Base-by-base conservation (phyloP, 2,888 invertebrate species). In the Epirrhoe tristata region DNA sequence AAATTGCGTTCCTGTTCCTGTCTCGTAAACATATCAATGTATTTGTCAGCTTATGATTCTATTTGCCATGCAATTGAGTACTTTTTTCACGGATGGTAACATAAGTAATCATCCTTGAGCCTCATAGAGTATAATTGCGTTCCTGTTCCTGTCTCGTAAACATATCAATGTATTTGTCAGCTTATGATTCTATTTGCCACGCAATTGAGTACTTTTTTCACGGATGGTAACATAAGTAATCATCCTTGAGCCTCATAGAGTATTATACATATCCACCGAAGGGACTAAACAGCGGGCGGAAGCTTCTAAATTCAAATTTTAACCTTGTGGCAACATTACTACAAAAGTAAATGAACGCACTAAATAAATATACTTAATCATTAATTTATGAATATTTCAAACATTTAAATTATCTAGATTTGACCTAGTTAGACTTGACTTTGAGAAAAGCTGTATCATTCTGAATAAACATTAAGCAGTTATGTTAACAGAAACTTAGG, bases 381-480 rank as follows among this genome's bases (percentile, higher is more conserved):
- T 50, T 58, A 51, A 58, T 36, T 58, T 36, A 58, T 50, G 24
- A 32, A 48, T 50, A 48, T 48, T 16, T 16, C 16, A 7, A 48
- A 48, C 14, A 48, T 48, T 48, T 48, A 48, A 48, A 14, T 14
- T 14, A 48, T 14, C 12, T 43, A 43, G 5, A 43, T 43, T 43
- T 43, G 12, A 43, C 39, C 39, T 43, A 43, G 39, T 12, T 36
- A 36, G 36, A 36, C 36, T 12, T 43, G 39, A 43, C 39, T 12
- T 43, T 43, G 39, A 43, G 39, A 2, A 43, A 43, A 43, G 39
- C 39, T 43, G 39, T 12, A 43, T 43, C 12, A 39, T 39, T 43
- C 39, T 43, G 39, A 43, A 43, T 43, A 43, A 43, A 43, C 39
- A 43, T 43, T 34, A 12, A 43, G 12, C 39, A 12, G 39, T 43